A percentile compares a stretch with the other conserved stretches of the same genome.
Conservation (phyloP, 2,113 vertebrate species). For the Fulmarus glacialis region DNA sequence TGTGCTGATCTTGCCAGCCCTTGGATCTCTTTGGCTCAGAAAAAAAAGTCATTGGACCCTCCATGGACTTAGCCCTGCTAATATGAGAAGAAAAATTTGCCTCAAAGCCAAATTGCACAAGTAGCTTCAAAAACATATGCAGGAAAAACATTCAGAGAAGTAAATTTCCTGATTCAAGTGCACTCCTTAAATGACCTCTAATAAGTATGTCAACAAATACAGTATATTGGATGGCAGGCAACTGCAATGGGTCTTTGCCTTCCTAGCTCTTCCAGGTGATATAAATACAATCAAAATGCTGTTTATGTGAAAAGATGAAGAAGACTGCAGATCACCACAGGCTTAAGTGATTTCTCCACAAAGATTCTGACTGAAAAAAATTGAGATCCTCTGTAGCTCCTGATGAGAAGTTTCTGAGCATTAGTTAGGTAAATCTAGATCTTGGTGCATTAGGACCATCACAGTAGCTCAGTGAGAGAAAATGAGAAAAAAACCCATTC, state of each 20-base stretch:
- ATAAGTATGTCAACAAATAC: neutral
- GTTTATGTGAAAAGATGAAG: neutral
- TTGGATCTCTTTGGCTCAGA: neutral
- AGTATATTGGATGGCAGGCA: neutral
- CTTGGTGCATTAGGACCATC: neutral
- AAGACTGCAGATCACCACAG: neutral
- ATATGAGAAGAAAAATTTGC: neutral
- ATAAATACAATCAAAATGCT: neutral
- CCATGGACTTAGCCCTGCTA: neutral
- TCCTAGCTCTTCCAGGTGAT: neutral
- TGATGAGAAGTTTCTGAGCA: neutral
- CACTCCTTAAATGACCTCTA: neutral
- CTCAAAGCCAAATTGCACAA: neutral
- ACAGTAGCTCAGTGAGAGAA: neutral
- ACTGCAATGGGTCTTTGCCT: neutral
- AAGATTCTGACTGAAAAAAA: neutral
- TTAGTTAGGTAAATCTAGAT: neutral
- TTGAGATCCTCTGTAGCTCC: neutral
- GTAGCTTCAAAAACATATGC: neutral
- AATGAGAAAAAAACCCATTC: neutral
- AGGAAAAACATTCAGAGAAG: neutral
- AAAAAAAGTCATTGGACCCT: neutral
- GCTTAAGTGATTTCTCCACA: neutral
- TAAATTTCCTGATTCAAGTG: neutral
- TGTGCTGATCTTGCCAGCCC: neutral